Percentiles rank a stretch among this genome's conserved stretches.
Evolutionary conservation across 2,888 invertebrate species (phyloP).

Genomic region (Epinotia brunnichana): DNA sequence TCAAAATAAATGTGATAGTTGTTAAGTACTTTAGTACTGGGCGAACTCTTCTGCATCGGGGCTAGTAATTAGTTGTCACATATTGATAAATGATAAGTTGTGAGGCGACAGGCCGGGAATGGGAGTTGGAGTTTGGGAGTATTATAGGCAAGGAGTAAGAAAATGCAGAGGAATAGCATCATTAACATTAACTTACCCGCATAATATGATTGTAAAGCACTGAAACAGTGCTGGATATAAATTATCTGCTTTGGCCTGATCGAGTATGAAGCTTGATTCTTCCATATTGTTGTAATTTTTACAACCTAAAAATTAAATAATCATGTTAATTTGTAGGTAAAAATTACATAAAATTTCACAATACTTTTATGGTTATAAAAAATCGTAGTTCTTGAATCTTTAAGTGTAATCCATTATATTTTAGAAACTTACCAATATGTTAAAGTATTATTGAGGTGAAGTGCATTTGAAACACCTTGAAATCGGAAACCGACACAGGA

Average conservation of each 20-base stretch:
- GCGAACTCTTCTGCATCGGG: too few species aligned
- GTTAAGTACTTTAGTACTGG: too few species aligned
- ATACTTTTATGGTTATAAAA: not conserved
- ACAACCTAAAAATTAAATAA: constrained; percentile 30
- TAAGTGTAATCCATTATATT: not conserved
- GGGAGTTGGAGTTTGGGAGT: not conserved
- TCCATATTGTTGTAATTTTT: constrained; percentile 52
- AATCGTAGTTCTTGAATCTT: not conserved
- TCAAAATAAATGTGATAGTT: too few species aligned
- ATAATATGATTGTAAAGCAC: constrained; percentile 95
- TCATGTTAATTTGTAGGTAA: not conserved
- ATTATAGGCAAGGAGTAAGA: not conserved
- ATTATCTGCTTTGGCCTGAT: constrained; percentile 86
- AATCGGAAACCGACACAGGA: not conserved
- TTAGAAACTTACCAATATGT: constrained; percentile 19
- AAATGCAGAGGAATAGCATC: not conserved
- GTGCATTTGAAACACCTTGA: not conserved
- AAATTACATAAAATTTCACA: not conserved
- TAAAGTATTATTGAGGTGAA: not conserved
- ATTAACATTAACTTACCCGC: constrained; percentile 87
- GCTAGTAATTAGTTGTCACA: too few species aligned
- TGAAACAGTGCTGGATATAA: constrained; percentile 95
- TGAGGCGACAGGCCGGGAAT: not conserved
- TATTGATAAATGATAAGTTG: too few species aligned
- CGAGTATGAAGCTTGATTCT: constrained; percentile 47